These are phyloP conservation scores for Rhagonycha lutea DNA, from an alignment of 2,888 invertebrate genomes.

Conservation along the genomic window DNA sequence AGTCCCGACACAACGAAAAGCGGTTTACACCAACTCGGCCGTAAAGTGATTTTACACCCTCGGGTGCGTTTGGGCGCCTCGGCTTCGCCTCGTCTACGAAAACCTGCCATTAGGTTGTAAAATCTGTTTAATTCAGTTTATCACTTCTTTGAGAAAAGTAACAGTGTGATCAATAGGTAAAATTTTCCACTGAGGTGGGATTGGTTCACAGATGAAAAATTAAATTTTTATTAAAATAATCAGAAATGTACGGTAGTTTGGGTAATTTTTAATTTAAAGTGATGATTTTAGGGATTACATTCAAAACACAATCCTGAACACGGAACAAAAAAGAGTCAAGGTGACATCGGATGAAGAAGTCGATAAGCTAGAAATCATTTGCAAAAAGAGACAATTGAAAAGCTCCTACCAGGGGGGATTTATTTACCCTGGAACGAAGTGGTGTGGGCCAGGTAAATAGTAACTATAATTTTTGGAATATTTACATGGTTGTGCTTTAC, in stretches of 20 bases:
- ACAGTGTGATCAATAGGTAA: too few species aligned
- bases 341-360: conserved; percentile 66
- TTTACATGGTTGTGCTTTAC: background rate
- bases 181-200: too few species aligned
- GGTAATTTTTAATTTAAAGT: background rate
- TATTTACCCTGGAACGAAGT: conserved; percentile 73
- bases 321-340: conserved; percentile 61
- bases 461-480: background rate
- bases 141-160: too few species aligned
- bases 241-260: background rate
- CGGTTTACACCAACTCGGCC: too few species aligned
- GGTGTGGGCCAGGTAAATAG: conserved; percentile 71
- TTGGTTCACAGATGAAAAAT: too few species aligned
- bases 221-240: too few species aligned
- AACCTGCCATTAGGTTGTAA: too few species aligned
- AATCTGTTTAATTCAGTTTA: too few species aligned
- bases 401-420: conserved; percentile 56
- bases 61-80: too few species aligned
- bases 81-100: too few species aligned
- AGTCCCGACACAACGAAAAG: too few species aligned
- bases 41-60: too few species aligned
- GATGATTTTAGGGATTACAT: conserved; percentile 56
- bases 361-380: conserved; percentile 62
- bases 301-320: conserved; percentile 62
- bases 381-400: conserved; percentile 48